Conservation (phyloP, 1,140 invertebrate species). For the Gonatopus flavifemur region DNA sequence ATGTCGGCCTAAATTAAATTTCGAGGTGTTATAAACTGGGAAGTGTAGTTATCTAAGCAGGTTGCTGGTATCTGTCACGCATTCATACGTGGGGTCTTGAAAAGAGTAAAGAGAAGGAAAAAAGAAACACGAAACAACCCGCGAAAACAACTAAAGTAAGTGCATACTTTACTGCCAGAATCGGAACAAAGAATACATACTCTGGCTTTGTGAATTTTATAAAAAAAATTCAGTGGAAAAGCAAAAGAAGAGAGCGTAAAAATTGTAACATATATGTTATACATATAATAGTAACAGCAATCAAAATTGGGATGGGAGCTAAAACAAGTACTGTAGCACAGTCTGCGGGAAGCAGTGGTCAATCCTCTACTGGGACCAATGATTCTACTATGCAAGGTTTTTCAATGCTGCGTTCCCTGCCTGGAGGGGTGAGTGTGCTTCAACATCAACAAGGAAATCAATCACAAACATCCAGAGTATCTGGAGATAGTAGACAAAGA, state of each 20-base stretch:
- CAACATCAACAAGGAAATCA: slow-evolving; percentile 46
- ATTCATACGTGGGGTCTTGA: too few species aligned
- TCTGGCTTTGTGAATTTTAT: too few species aligned
- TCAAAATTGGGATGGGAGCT: slow-evolving; percentile 69
- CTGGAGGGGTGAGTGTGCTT: slow-evolving; percentile 59
- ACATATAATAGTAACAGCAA: slow-evolving; percentile 4
- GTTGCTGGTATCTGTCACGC: slow-evolving; percentile 1
- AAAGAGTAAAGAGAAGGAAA: slow-evolving; percentile 4
- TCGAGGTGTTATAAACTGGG: slow-evolving; percentile 18
- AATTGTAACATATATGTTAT: too few species aligned
- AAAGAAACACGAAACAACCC: slow-evolving; percentile 8
- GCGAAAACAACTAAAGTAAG: slow-evolving; percentile 24
- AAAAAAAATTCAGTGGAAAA: too few species aligned
- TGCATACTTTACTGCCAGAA: slow-evolving; percentile 30
- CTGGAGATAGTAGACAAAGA: slow-evolving; percentile 72
- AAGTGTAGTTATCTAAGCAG: slow-evolving; percentile 1
- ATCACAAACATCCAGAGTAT: slow-evolving; percentile 61
- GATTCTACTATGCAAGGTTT: slow-evolving; percentile 69
- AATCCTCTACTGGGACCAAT: slow-evolving; percentile 75
- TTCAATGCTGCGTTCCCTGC: slow-evolving; percentile 72
- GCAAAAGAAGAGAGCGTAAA: too few species aligned
- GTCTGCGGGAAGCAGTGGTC: slow-evolving; percentile 70
- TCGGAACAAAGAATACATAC: slow-evolving; percentile 10
- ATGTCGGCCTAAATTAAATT: slow-evolving; percentile 43
- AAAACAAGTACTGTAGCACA: slow-evolving; percentile 79